phyloP scores from a whole-genome alignment of 2,113 vertebrate genomes.

The Zingel zingel region DNA sequence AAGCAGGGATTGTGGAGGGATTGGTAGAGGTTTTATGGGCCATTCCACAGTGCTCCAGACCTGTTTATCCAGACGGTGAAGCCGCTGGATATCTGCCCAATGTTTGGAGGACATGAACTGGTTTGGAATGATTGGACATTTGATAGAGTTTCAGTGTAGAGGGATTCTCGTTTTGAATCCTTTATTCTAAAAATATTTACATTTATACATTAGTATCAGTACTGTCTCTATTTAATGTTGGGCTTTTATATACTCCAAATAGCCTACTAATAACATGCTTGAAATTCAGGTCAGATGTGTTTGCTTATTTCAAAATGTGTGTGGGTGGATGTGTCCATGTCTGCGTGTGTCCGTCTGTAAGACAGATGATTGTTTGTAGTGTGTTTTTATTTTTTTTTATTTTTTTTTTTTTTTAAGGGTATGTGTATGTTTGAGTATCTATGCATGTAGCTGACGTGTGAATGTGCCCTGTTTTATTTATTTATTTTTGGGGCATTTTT shows the following conservation, averaged over 20 bases:
- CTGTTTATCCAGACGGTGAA: slow-evolving; percentile 54
- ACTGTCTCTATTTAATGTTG: background rate
- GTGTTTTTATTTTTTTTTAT: too few relatives aligned
- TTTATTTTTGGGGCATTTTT: too few relatives aligned
- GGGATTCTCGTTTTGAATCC: background rate
- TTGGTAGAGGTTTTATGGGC: slow-evolving; percentile 27
- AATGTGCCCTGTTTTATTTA: background rate
- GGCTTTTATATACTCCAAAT: background rate
- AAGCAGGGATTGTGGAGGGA: slow-evolving; percentile 39
- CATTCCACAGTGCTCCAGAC: slow-evolving; percentile 17
- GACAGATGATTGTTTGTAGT: background rate
- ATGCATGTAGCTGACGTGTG: background rate
- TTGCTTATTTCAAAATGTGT: background rate
- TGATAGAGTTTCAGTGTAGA: slow-evolving; percentile 21
- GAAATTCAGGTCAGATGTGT: background rate
- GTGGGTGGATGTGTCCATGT: background rate
- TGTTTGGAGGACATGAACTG: slow-evolving; percentile 35
- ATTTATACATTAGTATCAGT: background rate
- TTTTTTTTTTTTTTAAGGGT: background rate
- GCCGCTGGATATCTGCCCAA: slow-evolving; percentile 35
- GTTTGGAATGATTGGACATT: slow-evolving; percentile 40
- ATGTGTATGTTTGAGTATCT: background rate
- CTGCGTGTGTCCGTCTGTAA: background rate
- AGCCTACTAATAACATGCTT: background rate
- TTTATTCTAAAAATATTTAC: background rate